Evolutionary conservation across 1,140 invertebrate genomes (phyloP), one percentile per base, ranked within the genome.

Genomic region (Arion vulgaris): DNA sequence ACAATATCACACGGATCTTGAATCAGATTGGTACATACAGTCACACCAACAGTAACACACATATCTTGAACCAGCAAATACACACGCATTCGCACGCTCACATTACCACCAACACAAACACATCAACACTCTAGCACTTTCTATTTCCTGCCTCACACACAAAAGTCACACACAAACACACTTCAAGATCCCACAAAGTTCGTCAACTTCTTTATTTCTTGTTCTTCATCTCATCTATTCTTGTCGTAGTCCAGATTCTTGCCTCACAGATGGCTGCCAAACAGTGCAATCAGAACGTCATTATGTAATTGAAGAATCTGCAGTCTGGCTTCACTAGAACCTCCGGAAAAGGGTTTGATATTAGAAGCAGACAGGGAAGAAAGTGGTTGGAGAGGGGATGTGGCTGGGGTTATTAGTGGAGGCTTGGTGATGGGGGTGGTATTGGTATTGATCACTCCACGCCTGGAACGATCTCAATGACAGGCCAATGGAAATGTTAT

Each of bases 381-480:
- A 28, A 68, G 7, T 68, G 7, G n/a, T 13, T 68, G 66, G n/a
- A 9, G 9, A 36, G 66, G 9, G 66, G n/a, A n/a, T n/a, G n/a
- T n/a, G n/a, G n/a, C n/a, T n/a, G n/a, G 9, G 66, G n/a, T 68
- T n/a, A 32, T 38, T 73, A 38, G 38, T 73, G 38, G 23, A 2
- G 62, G 62, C 15, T 28, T n/a, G 62, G 62, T 5, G 62, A 23
- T 7, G n/a, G 17, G 62, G 62, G 28, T 11, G 28, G 62, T 66
- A 66, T 66, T 66, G 62, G 36, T 72, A 72, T 72, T 19, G 71
- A 72, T 72, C 39, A 38, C 1, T 72, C 38, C 26, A 36, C 23
- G 71, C 71, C 71, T 19, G 4, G 26, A n/a, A 38, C 71, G 39
- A 41, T 71, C 68, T 72, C 71, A 72, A 72, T 72, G 71, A 72